Conservation (phyloP, 1,140 invertebrate genomes). For the Reticulitermes speratus region DNA sequence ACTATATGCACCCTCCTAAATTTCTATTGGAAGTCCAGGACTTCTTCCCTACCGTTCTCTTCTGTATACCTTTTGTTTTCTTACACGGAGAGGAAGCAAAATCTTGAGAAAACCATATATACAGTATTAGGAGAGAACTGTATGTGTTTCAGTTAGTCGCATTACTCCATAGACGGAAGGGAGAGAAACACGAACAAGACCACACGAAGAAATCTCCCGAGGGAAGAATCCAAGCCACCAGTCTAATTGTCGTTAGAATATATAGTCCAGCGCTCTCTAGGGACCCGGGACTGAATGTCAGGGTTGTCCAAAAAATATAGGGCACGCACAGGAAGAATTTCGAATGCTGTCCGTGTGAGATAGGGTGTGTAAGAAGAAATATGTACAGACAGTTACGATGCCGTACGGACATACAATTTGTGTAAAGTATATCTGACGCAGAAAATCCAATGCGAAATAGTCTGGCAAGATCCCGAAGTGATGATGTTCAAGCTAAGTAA, state of each 20-base stretch:
- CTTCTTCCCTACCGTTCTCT: not conserved
- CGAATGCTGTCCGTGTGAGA: no score
- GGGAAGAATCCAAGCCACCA: conserved; percentile 13
- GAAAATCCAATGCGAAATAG: no score
- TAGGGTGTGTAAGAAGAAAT: no score
- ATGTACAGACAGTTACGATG: no score
- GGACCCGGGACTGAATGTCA: not conserved
- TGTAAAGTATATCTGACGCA: no score
- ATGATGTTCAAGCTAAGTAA: no score
- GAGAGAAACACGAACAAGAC: not conserved
- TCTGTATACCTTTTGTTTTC: not conserved
- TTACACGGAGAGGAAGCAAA: not conserved
- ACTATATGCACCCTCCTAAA: not conserved
- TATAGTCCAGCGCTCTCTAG: conserved; percentile 13
- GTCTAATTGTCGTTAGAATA: conserved; percentile 16
- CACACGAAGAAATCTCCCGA: conserved; percentile 10
- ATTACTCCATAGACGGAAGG: not conserved
- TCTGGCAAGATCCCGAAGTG: no score
- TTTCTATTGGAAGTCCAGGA: not conserved
- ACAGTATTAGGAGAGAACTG: conserved; percentile 1
- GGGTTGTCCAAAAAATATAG: not conserved
- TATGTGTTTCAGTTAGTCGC: conserved; percentile 1
- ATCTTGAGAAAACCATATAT: conserved; percentile 14
- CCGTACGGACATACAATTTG: no score
- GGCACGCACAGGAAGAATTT: no score